phyloP scores from a whole-genome alignment of 2,113 vertebrate species.

The zebrafish (Danio rerio) region DNA sequence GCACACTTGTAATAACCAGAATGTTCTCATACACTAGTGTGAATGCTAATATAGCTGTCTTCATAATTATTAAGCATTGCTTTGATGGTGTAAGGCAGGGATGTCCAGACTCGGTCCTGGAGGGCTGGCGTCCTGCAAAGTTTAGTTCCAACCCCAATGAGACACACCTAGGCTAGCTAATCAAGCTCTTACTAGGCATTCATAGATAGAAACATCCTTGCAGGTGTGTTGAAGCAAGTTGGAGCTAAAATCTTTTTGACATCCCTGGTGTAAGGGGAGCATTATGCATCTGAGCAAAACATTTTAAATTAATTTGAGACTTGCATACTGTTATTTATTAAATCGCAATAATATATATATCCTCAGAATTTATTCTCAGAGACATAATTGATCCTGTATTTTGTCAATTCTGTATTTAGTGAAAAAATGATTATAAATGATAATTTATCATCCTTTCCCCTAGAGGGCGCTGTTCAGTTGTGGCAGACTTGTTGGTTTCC shows the following conservation, averaged over 20 bases:
- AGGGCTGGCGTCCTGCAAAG: too few relatives aligned
- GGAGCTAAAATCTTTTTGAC: too few relatives aligned
- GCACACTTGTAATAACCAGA: neutral
- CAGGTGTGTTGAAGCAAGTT: too few relatives aligned
- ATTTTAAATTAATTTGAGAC: neutral
- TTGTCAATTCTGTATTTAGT: neutral
- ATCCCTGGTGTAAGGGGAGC: too few relatives aligned
- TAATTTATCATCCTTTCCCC: slow-evolving; percentile 17
- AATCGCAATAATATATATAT: neutral
- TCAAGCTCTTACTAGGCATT: too few relatives aligned
- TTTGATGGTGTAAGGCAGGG: too few relatives aligned
- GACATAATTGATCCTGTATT: neutral
- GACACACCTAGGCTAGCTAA: too few relatives aligned
- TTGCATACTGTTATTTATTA: neutral
- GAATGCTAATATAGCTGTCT: too few relatives aligned
- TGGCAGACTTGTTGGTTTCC: neutral
- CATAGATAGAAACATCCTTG: too few relatives aligned
- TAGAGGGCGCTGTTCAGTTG: slow-evolving; percentile 36
- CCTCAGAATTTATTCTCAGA: neutral
- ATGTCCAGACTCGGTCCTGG: too few relatives aligned
- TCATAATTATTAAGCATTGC: too few relatives aligned
- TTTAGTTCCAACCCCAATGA: too few relatives aligned
- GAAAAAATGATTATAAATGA: neutral
- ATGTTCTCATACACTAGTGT: neutral
- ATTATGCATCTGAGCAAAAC: neutral